Conservation (phyloP, 2,888 invertebrate species). For the Tyria jacobaeae region DNA sequence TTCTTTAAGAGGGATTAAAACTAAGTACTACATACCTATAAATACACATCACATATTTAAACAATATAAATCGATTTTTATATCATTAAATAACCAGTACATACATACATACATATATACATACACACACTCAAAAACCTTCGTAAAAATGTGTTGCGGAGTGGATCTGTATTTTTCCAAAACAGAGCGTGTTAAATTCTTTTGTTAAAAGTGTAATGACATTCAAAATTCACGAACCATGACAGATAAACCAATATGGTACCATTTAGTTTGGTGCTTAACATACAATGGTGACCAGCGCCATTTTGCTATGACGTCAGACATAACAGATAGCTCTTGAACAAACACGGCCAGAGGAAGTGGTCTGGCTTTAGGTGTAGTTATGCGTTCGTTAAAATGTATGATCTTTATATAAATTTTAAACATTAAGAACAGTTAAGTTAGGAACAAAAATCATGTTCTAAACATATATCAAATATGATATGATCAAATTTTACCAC, state of each 20-base stretch:
- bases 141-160: too few relatives aligned
- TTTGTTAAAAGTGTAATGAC: slow-evolving; percentile 11
- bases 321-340: slow-evolving; percentile 11
- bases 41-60: too few relatives aligned
- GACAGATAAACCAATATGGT: slow-evolving; percentile 6
- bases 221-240: slow-evolving; percentile 6
- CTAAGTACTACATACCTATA: too few relatives aligned
- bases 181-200: neutral
- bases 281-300: slow-evolving; percentile 14
- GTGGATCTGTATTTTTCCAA: neutral
- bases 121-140: too few relatives aligned
- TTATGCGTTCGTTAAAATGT: neutral
- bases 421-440: neutral
- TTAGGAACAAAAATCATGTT: neutral
- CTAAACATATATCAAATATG: neutral
- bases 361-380: neutral
- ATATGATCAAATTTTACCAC: too few relatives aligned
- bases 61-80: too few relatives aligned
- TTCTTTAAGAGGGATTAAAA: too few relatives aligned
- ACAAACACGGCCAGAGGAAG: slow-evolving; percentile 6
- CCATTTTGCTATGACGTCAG: slow-evolving; percentile 13
- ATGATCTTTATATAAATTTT: neutral
- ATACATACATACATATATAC: too few relatives aligned
- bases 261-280: slow-evolving; percentile 9
- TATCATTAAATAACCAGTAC: too few relatives aligned